Base-by-base conservation (phyloP, 2,888 invertebrate species). In the Parnassius smintheus region DNA sequence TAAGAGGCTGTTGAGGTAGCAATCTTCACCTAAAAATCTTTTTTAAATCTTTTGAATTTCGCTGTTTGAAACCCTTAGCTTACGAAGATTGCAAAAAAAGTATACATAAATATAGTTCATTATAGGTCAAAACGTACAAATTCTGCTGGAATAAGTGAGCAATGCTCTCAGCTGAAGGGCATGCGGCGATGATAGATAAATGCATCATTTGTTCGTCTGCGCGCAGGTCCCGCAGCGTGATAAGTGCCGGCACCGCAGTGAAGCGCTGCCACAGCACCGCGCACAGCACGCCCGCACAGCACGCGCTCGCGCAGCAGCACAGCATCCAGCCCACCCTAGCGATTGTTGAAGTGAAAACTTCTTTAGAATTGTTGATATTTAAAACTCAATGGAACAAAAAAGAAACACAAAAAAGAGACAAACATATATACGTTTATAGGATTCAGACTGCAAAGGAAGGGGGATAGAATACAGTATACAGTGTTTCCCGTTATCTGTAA, bases 241-340 rank as follows among this genome's bases (percentile, higher is more conserved):
- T 72, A 64, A 91, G 64, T 4, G 86, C 85, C 0, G 91, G 90
- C 48, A 84, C 73, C 54, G 85, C 74, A 52, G 77, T 68, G 74
- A 88, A 90, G 9, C 90, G 81, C 49, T 76, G 76, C 90, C 90
- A 90, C 64, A 91, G 73, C 62, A 85, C 87, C 0, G 77, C 76
- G 75, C 85, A 88, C 13, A 90, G 78, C 61, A 81, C 63, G 10
- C 82, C 87, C 0, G 88, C 87, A 66, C 88, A 87, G 59, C 79
- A 78, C 1, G 87, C 82, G 70, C 87, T 86, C 0, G 81, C 80
- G 45, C 71, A 71, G 63, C 84, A 86, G n/a, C 83, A 80, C 0
- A 80, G 1, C n/a, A 82, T 25, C 90, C 91, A 91, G 2, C 77
- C 72, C 0, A 85, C 54, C 2, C 86, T 85, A 66, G 4, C 8